Percentiles rank a stretch among this genome's conserved stretches.
phyloP scores from a whole-genome alignment of 2,888 invertebrate species.

The Himalopsyche kuldschensis region DNA sequence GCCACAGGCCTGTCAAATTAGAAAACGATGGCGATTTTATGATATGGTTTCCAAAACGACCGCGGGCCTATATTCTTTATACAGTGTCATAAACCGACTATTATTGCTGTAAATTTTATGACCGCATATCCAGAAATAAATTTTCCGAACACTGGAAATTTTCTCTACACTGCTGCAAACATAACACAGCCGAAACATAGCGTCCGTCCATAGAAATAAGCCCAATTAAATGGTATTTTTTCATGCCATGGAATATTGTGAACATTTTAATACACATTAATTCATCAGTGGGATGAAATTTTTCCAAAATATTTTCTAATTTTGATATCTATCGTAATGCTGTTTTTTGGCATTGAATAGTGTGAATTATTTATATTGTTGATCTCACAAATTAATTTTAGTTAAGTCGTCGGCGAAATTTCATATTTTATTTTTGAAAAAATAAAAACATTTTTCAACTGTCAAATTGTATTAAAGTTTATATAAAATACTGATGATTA shows the following conservation, averaged over 20 bases:
- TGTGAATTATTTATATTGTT: not conserved
- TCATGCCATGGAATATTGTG: no score
- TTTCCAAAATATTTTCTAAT: not conserved
- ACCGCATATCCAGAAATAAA: constrained; percentile 26
- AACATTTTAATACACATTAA: no score
- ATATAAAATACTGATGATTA: not conserved
- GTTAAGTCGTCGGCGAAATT: not conserved
- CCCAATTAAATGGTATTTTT: not conserved
- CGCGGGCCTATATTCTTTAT: not conserved
- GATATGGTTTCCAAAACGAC: not conserved
- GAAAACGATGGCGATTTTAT: no score
- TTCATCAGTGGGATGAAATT: not conserved
- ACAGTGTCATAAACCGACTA: constrained; percentile 26
- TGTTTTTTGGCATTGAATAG: not conserved
- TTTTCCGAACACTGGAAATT: constrained; percentile 21
- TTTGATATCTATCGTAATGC: not conserved
- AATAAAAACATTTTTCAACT: not conserved
- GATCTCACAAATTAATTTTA: not conserved
- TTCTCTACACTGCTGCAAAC: not conserved
- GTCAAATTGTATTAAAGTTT: not conserved
- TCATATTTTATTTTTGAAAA: not conserved
- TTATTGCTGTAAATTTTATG: constrained; percentile 26
- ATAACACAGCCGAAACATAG: not conserved
- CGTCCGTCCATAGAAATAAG: not conserved
- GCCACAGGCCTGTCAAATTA: no score